phyloP scores from a whole-genome alignment of 2,888 invertebrate species.

The Apantesis nais region DNA sequence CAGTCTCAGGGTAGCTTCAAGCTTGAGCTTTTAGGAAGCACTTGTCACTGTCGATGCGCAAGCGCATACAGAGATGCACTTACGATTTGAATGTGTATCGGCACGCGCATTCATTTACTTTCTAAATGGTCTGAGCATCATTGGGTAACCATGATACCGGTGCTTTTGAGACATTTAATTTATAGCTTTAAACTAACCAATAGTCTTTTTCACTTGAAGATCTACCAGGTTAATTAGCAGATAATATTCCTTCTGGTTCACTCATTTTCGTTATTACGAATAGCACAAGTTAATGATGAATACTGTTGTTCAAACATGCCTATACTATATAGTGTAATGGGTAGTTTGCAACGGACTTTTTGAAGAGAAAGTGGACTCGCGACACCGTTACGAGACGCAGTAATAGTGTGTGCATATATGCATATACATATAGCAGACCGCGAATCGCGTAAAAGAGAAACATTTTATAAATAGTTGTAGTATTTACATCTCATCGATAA shows the following conservation, averaged over 20 bases:
- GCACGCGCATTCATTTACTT: constrained; percentile 40
- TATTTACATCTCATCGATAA: no score
- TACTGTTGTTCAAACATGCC: no score
- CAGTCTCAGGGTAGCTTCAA: not conserved
- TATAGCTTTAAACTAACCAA: not conserved
- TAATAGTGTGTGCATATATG: no score
- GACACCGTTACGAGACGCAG: no score
- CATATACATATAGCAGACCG: no score
- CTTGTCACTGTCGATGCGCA: not conserved
- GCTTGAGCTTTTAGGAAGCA: not conserved
- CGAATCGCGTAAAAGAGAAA: no score
- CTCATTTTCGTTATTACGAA: no score
- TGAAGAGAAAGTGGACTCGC: no score
- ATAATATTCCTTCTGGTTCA: not conserved
- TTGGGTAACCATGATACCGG: constrained; percentile 15
- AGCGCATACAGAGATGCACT: constrained; percentile 31
- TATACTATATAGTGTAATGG: no score
- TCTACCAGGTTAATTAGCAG: not conserved
- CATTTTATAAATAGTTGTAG: no score
- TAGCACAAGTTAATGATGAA: no score
- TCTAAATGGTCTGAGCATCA: constrained; percentile 37
- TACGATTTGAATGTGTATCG: constrained; percentile 28
- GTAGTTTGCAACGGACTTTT: no score
- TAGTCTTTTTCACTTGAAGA: not conserved
- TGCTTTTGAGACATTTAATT: not conserved